phyloP scores from a whole-genome alignment of 2,113 vertebrate species.

The Platysternon megacephalum region DNA sequence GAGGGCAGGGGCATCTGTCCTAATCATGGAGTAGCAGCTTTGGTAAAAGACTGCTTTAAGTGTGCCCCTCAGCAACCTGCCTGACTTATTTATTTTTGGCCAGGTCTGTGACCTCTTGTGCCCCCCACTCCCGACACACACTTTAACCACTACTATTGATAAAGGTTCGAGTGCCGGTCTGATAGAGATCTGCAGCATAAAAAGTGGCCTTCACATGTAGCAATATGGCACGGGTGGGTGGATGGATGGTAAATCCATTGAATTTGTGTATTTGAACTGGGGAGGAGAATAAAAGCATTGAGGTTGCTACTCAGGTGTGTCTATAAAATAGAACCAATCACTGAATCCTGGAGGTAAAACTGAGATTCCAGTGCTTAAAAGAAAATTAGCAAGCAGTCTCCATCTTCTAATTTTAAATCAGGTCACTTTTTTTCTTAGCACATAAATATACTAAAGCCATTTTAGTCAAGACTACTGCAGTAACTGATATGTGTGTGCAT shows the following conservation, averaged over 20 bases:
- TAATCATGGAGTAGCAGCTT: background rate
- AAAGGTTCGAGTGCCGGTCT: background rate
- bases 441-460: background rate
- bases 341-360: background rate
- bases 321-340: background rate
- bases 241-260: background rate
- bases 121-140: background rate
- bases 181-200: background rate
- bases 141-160: background rate
- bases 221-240: background rate
- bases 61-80: background rate
- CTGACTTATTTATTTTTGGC: background rate
- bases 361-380: background rate
- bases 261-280: background rate
- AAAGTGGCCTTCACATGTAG: background rate
- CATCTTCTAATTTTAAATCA: background rate
- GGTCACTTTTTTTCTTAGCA: background rate
- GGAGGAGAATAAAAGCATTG: background rate
- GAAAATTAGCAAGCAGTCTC: background rate
- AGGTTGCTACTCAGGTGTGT: background rate
- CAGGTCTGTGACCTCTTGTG: background rate
- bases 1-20: rapidly evolving
- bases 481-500: background rate
- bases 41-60: background rate
- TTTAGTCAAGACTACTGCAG: background rate